A percentile compares a stretch with the other conserved stretches of the same genome.
Conservation (phyloP, 1,140 invertebrate genomes). For the Nomia melanderi region DNA sequence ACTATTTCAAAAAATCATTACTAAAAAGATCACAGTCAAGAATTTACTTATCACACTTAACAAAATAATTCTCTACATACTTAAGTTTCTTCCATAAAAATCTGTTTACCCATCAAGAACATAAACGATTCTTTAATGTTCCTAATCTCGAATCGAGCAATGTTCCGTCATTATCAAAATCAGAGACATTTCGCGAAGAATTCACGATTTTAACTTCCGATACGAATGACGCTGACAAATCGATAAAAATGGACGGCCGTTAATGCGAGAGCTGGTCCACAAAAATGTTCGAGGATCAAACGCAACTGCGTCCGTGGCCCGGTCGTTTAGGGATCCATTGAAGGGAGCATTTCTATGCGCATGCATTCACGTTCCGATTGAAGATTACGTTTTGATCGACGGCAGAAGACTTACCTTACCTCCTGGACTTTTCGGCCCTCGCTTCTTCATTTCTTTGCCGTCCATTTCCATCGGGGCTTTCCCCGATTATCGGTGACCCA, state of each 20-base stretch:
- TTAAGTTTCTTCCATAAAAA: no score
- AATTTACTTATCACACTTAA: no score
- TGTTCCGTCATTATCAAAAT: no score
- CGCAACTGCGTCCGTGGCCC: slow-evolving; percentile 4
- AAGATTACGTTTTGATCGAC: slow-evolving; percentile 42
- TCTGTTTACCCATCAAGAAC: no score
- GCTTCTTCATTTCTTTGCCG: slow-evolving; percentile 35
- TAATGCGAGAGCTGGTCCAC: neutral
- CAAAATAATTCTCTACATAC: no score
- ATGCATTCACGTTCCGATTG: slow-evolving; percentile 34
- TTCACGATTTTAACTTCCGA: no score
- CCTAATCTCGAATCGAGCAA: no score
- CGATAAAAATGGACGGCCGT: neutral
- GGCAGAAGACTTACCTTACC: slow-evolving; percentile 24
- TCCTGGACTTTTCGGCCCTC: slow-evolving; percentile 11
- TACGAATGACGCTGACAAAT: no score
- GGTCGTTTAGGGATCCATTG: neutral
- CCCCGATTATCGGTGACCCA: slow-evolving; percentile 57
- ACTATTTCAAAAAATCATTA: no score
- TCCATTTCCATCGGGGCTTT: slow-evolving; percentile 53
- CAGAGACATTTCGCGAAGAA: no score
- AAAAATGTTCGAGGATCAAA: slow-evolving; percentile 13
- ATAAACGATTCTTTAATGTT: no score
- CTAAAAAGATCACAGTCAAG: no score
- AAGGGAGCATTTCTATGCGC: slow-evolving; percentile 30